A percentile compares a stretch with the other conserved stretches of the same genome.
phyloP scores from a whole-genome alignment of 2,113 vertebrate species.

The Neodontobutis hainanensis region DNA sequence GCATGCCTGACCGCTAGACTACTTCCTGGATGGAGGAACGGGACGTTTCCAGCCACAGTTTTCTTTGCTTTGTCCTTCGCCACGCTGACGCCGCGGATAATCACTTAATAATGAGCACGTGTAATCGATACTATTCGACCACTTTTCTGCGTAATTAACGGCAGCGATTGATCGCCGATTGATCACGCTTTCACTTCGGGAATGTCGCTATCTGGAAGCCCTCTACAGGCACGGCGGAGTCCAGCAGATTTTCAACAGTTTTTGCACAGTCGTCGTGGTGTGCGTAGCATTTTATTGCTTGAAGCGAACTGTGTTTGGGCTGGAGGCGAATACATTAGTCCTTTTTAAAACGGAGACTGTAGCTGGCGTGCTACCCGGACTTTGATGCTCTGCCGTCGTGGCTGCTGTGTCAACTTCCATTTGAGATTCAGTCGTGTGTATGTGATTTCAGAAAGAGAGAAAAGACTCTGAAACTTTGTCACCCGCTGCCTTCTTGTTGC shows the following conservation, averaged over 20 bases:
- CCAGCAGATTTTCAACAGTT: slow-evolving; percentile 61
- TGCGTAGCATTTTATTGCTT: slow-evolving; percentile 58
- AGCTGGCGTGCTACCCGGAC: slow-evolving; percentile 40
- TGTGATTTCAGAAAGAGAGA: slow-evolving; percentile 44
- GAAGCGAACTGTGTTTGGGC: slow-evolving; percentile 55
- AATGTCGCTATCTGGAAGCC: slow-evolving; percentile 76
- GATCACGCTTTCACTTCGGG: slow-evolving; percentile 61
- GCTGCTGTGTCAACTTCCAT: slow-evolving; percentile 61
- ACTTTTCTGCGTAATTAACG: slow-evolving; percentile 64
- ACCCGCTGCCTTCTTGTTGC: slow-evolving; percentile 77
- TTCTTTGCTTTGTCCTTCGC: slow-evolving; percentile 58
- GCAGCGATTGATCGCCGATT: slow-evolving; percentile 66
- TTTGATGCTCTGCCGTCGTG: slow-evolving; percentile 62
- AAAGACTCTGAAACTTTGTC: slow-evolving; percentile 77
- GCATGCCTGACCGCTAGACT: slow-evolving; percentile 73
- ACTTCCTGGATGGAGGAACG: slow-evolving; percentile 93
- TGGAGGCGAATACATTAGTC: slow-evolving; percentile 53
- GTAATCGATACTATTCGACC: slow-evolving; percentile 57
- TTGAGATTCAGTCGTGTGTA: slow-evolving; percentile 37
- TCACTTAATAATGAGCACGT: slow-evolving; percentile 74
- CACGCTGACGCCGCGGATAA: slow-evolving; percentile 75
- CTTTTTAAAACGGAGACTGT: slow-evolving; percentile 43
- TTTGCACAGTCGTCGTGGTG: slow-evolving; percentile 48
- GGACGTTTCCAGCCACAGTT: slow-evolving; percentile 81
- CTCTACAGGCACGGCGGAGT: slow-evolving; percentile 71